phyloP scores from a whole-genome alignment of 2,797 vertebrate species.

The Adrianichthys oophorus region DNA sequence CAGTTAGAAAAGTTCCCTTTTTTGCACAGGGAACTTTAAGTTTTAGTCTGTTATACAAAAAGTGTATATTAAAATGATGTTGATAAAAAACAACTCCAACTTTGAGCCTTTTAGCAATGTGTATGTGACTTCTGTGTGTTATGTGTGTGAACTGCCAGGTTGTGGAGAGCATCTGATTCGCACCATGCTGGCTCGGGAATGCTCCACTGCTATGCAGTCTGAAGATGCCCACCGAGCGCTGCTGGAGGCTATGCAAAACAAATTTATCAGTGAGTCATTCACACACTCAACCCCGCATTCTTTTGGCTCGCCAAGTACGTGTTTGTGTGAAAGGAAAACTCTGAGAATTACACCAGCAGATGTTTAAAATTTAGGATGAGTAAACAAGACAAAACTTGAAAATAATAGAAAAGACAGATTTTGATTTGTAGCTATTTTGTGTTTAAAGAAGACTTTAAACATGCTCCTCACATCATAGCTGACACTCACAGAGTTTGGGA shows the following conservation, averaged over 20 bases:
- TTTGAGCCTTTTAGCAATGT: background rate
- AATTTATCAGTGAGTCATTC: slow-evolving; percentile 92
- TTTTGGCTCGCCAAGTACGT: slow-evolving; percentile 37
- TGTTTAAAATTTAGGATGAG: slow-evolving; percentile 42
- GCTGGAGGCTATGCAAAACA: slow-evolving; percentile 99
- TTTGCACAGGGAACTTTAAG: too few species aligned
- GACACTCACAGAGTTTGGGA: slow-evolving; percentile 62
- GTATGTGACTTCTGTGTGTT: slow-evolving; percentile 5
- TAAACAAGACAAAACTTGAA: slow-evolving; percentile 51
- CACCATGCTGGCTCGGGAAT: slow-evolving; percentile 97
- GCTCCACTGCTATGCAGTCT: slow-evolving; percentile 92
- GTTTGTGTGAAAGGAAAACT: slow-evolving; percentile 32
- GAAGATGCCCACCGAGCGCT: slow-evolving; percentile 97
- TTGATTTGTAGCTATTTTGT: slow-evolving; percentile 53
- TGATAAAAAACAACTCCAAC: slow-evolving; percentile 7
- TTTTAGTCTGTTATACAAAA: too few species aligned
- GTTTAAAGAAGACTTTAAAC: slow-evolving; percentile 42
- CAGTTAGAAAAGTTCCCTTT: too few species aligned
- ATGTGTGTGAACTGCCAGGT: slow-evolving; percentile 75
- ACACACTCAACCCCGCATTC: slow-evolving; percentile 17
- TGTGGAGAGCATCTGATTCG: slow-evolving; percentile 98
- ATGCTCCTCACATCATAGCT: slow-evolving; percentile 59
- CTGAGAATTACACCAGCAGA: slow-evolving; percentile 50
- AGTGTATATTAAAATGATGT: background rate
- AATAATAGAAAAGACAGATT: slow-evolving; percentile 45